Evolutionary conservation across 2,888 invertebrate genomes (phyloP).

Genomic region (Meghimatium bilineatum): DNA sequence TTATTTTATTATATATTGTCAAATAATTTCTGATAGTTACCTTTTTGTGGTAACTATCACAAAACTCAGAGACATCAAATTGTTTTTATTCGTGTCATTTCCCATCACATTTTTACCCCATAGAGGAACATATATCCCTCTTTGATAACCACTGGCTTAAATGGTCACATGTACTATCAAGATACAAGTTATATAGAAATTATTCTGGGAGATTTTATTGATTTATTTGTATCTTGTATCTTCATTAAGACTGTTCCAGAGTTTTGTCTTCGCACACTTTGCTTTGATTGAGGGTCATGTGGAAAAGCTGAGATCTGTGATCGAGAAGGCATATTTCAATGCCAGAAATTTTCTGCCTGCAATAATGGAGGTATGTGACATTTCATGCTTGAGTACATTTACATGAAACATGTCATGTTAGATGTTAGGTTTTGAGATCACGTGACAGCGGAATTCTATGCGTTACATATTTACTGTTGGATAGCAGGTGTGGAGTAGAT

Average conservation of each 20-base stretch:
- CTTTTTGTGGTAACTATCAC: no score
- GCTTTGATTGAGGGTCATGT: conserved; percentile 77
- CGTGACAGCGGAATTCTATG: background rate
- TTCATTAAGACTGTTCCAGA: conserved; percentile 81
- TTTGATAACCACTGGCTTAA: no score
- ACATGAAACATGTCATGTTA: background rate
- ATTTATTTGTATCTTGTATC: conserved; percentile 14
- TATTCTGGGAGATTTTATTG: background rate
- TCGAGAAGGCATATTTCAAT: conserved; percentile 83
- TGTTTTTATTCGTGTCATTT: no score
- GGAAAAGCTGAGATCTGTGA: conserved; percentile 81
- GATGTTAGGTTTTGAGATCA: background rate
- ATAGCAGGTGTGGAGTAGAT: no score
- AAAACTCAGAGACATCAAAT: no score
- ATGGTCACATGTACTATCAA: no score
- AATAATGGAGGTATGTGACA: conserved; percentile 78
- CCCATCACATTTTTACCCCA: no score
- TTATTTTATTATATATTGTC: no score
- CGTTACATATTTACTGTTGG: background rate
- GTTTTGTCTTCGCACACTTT: conserved; percentile 88
- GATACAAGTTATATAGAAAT: background rate
- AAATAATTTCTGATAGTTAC: no score
- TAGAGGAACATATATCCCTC: no score
- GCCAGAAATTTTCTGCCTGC: conserved; percentile 78
- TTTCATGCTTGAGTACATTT: background rate